Evolutionary conservation across 30 jellyfish, hydroid and myxozoan species (phyloP).

Genomic region (Turritopsis rubra): DNA sequence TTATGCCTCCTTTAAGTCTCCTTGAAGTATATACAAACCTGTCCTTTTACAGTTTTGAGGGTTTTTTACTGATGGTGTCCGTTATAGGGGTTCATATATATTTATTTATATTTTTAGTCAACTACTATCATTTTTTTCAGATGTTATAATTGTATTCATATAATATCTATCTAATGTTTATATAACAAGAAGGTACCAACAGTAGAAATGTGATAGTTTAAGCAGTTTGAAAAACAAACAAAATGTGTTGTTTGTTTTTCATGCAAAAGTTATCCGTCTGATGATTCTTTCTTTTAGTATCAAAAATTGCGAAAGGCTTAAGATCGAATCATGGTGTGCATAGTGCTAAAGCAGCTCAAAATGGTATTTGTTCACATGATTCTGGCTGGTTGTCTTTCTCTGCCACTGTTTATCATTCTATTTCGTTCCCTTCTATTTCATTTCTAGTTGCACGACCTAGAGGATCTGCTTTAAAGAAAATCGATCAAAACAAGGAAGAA

Average conservation of each 20-base stretch:
- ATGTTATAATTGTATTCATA: too few relatives aligned
- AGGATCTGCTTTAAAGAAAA: conserved; percentile 13
- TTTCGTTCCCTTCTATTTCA: neutral
- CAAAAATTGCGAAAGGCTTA: conserved; percentile 6
- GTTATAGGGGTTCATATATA: too few relatives aligned
- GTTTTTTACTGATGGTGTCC: too few relatives aligned
- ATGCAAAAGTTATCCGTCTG: neutral
- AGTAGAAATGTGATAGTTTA: neutral
- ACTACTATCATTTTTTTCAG: neutral
- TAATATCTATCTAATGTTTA: too few relatives aligned
- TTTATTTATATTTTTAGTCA: too few relatives aligned
- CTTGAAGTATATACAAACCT: too few relatives aligned
- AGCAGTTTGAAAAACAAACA: neutral
- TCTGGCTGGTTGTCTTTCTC: neutral
- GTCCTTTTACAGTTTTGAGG: too few relatives aligned
- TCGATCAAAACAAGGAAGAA: conserved; percentile 70
- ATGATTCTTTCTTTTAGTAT: neutral
- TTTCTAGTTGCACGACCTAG: conserved; percentile 22
- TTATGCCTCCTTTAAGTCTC: too few relatives aligned
- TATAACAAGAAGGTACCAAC: too few relatives aligned
- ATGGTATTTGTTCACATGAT: neutral
- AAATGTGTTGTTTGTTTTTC: neutral
- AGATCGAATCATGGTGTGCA: conserved; percentile 14
- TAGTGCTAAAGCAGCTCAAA: neutral
- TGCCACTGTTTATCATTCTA: neutral